Evolutionary conservation across 1,140 invertebrate species (phyloP).

Genomic region (Elymnias hypermnestra): DNA sequence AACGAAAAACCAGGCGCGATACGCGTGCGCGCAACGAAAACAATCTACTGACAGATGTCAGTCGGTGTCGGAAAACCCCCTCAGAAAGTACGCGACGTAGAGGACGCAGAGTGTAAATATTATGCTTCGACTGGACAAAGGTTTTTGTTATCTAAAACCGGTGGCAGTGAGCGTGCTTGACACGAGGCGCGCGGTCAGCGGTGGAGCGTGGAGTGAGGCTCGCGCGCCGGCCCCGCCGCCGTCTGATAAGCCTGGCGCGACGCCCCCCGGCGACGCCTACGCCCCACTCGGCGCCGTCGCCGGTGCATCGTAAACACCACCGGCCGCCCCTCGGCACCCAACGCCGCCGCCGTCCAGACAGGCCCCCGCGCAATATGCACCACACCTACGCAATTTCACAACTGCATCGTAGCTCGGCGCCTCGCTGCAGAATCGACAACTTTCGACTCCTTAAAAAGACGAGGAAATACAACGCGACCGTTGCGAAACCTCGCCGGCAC

Average conservation of each 20-base stretch:
- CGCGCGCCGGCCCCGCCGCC: conserved; percentile 65
- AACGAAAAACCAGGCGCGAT: conserved; percentile 47
- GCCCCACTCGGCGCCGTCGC: conserved; percentile 63
- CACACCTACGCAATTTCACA: conserved; percentile 68
- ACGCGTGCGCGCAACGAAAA: conserved; percentile 66
- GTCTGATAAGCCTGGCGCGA: conserved; percentile 72
- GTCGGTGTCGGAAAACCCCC: conserved; percentile 65
- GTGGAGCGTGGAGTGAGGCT: conserved; percentile 67
- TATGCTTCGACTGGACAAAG: conserved; percentile 69
- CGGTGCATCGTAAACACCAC: conserved; percentile 60
- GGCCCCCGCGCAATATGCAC: conserved; percentile 62
- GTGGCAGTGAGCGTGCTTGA: conserved; percentile 52
- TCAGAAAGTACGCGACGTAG: conserved; percentile 48
- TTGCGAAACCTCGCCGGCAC: conserved; percentile 54
- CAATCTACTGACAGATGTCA: conserved; percentile 60
- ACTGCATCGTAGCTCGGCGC: conserved; percentile 37
- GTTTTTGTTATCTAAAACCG: conserved; percentile 71
- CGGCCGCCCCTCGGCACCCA: conserved; percentile 35
- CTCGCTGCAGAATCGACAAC: conserved; percentile 54
- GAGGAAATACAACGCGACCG: conserved; percentile 50
- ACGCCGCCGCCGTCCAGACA: conserved; percentile 47
- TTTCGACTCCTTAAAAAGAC: conserved; percentile 72
- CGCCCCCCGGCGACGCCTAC: conserved; percentile 73
- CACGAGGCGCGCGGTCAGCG: conserved; percentile 60
- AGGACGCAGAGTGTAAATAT: conserved; percentile 62